Conservation (phyloP, 2,888 invertebrate species). For the Xanthorhoe spadicearia region DNA sequence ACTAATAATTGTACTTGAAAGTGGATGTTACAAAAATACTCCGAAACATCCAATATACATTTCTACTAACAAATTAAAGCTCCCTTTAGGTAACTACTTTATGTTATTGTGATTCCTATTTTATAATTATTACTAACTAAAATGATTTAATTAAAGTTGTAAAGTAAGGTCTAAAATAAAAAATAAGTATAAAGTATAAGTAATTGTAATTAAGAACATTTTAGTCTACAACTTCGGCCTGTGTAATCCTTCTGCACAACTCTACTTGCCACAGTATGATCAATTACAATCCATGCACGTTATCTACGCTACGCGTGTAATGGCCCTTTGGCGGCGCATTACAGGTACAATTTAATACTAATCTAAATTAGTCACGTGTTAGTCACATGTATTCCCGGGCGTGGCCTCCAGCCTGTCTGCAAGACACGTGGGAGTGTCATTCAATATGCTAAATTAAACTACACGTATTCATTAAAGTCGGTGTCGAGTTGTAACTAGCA, state of each 20-base stretch:
- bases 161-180: too few relatives aligned
- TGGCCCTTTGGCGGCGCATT: constrained; percentile 21
- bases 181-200: too few relatives aligned
- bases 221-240: neutral
- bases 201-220: neutral
- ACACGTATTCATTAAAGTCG: constrained; percentile 7
- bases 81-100: too few relatives aligned
- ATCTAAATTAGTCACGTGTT: constrained; percentile 55
- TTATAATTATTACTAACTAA: too few relatives aligned
- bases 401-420: constrained; percentile 35
- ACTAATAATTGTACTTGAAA: too few relatives aligned
- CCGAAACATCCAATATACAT: too few relatives aligned
- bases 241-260: constrained; percentile 15
- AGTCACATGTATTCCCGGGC: constrained; percentile 52
- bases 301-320: constrained; percentile 42
- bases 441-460: constrained; percentile 18
- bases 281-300: constrained; percentile 39
- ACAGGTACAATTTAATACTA: constrained; percentile 44
- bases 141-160: too few relatives aligned
- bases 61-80: too few relatives aligned
- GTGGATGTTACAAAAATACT: too few relatives aligned
- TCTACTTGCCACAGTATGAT: constrained; percentile 14
- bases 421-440: constrained; percentile 22
- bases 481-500: neutral
- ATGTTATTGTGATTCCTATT: too few relatives aligned